Evolutionary conservation across 2,113 vertebrate species (phyloP).

Genomic region (Perognathus longimembris): DNA sequence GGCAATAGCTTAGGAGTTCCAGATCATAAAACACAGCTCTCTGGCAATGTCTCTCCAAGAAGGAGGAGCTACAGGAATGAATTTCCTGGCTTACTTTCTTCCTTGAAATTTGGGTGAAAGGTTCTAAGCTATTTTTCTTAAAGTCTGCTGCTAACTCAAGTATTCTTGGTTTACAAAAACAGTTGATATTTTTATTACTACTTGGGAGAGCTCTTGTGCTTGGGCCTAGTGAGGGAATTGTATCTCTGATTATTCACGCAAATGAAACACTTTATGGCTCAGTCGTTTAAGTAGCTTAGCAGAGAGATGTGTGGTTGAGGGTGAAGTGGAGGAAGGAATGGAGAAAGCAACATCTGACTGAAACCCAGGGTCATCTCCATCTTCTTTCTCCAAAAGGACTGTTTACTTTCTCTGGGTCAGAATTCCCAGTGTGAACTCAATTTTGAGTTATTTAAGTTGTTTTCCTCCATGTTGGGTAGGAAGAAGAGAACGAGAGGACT

Average conservation of each 20-base stretch:
- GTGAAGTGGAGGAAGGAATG: background rate
- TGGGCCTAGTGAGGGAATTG: conserved; percentile 38
- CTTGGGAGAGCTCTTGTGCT: conserved; percentile 12
- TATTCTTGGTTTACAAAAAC: conserved; percentile 2
- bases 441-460: background rate
- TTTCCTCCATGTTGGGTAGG: background rate
- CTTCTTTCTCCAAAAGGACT: background rate
- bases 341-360: background rate
- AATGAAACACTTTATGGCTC: background rate
- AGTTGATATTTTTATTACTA: conserved; percentile 73
- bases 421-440: background rate
- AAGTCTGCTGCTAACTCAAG: conserved; percentile 56
- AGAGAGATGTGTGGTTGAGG: background rate
- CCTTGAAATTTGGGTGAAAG: conserved; percentile 65
- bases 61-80: background rate
- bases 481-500: background rate
- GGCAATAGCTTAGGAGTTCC: conserved; percentile 4
- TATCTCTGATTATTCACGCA: conserved; percentile 50
- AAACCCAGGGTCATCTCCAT: background rate
- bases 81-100: conserved; percentile 35
- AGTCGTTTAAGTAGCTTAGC: background rate
- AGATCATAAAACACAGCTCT: background rate
- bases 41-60: background rate
- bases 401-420: conserved; percentile 18
- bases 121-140: conserved; percentile 44